Percentiles rank a stretch among this genome's conserved stretches.
phyloP scores from a whole-genome alignment of 2,888 invertebrate genomes.

The Rotaria macrura region DNA sequence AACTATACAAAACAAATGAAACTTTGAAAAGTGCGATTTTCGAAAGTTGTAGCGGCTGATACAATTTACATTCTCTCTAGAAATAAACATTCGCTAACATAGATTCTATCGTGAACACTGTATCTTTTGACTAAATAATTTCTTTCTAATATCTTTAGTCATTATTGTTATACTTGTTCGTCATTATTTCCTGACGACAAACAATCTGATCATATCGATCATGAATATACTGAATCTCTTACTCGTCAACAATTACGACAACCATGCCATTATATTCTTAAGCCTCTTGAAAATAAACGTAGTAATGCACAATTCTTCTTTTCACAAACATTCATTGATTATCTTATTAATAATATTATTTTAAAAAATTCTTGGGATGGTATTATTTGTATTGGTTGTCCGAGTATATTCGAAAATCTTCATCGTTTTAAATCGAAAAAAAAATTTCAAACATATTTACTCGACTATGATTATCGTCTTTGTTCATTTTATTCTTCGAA shows the following conservation, averaged over 20 bases:
- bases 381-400: constrained; percentile 74
- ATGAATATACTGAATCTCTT: background rate
- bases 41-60: too few relatives aligned
- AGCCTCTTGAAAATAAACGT: background rate
- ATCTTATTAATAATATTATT: constrained; percentile 48
- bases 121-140: constrained; percentile 45
- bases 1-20: too few relatives aligned
- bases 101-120: too few relatives aligned
- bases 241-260: background rate
- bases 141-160: constrained; percentile 21
- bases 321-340: background rate
- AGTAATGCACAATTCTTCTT: constrained; percentile 7
- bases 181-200: background rate
- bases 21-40: too few relatives aligned
- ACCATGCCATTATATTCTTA: background rate
- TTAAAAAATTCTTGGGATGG: constrained; percentile 47
- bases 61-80: too few relatives aligned
- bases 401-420: constrained; percentile 66
- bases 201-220: background rate
- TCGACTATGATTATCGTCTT: constrained; percentile 63
- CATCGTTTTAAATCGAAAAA: constrained; percentile 41
- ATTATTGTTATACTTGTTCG: constrained; percentile 23
- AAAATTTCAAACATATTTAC: constrained; percentile 57
- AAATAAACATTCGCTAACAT: too few relatives aligned
- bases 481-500: constrained; percentile 43